These are phyloP conservation scores for Hippopotamyrus pictus DNA, from an alignment of 2,797 vertebrate species.

Conservation along the genomic window DNA sequence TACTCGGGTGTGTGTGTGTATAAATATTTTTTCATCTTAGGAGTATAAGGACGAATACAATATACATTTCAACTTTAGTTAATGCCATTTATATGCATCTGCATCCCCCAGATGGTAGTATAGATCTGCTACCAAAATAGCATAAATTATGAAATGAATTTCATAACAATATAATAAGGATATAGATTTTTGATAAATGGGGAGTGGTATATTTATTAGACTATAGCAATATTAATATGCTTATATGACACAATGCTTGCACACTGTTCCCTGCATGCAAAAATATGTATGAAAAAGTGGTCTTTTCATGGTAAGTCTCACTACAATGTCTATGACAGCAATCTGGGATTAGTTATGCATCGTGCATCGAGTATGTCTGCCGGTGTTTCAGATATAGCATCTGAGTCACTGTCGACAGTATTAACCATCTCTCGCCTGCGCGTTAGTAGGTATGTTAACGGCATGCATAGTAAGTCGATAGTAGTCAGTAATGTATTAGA, in stretches of 20 bases:
- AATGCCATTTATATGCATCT: background rate
- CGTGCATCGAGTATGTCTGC: background rate
- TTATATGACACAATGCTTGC: background rate
- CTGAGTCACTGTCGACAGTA: background rate
- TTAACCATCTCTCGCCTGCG: conserved; percentile 4
- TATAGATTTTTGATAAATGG: background rate
- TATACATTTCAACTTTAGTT: background rate
- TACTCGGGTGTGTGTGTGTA: background rate
- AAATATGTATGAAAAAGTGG: background rate
- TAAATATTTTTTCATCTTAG: background rate
- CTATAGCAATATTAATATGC: background rate
- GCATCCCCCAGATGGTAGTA: background rate
- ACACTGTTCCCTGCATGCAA: background rate
- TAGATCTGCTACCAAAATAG: background rate
- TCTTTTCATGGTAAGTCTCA: background rate
- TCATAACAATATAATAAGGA: background rate
- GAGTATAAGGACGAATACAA: background rate
- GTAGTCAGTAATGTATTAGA: background rate
- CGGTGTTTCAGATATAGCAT: background rate
- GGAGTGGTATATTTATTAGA: background rate
- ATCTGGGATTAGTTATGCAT: background rate
- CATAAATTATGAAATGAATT: background rate
- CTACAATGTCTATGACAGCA: background rate
- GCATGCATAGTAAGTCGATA: background rate
- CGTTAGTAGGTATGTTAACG: background rate